These are phyloP conservation scores for Rhamphomyia laevipes DNA, from an alignment of 2,888 invertebrate genomes.

Conservation along the genomic window DNA sequence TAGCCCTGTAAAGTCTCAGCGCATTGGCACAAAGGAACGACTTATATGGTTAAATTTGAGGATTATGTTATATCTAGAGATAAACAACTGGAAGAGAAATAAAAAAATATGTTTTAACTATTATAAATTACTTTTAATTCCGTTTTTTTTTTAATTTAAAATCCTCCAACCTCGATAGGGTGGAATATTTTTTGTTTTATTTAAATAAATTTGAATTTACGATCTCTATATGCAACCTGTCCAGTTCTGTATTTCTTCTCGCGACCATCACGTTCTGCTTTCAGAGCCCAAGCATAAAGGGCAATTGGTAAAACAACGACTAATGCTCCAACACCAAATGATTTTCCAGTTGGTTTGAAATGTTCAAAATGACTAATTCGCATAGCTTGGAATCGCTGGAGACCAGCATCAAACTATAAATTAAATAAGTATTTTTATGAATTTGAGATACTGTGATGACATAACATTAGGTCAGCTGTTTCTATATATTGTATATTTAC, in stretches of 20 bases:
- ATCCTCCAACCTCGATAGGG: no score
- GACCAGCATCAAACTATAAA: conserved; percentile 69
- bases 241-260: conserved; percentile 55
- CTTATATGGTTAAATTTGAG: conserved; percentile 97
- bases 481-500: conserved; percentile 29
- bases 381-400: conserved; percentile 64
- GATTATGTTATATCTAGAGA: conserved; percentile 83
- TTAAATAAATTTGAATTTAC: conserved; percentile 55
- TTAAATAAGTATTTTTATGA: conserved; percentile 14
- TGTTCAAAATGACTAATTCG: conserved; percentile 50
- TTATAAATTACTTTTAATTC: conserved; percentile 3
- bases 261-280: conserved; percentile 40
- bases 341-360: conserved; percentile 53
- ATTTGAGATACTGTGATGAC: conserved; percentile 4
- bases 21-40: conserved; percentile 99
- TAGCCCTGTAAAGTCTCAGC: conserved; percentile 97
- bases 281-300: conserved; percentile 42
- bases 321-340: conserved; percentile 41
- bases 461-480: conserved; percentile 18
- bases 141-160: not conserved
- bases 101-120: conserved; percentile 24
- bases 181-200: conserved; percentile 9
- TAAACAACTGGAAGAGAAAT: conserved; percentile 82
- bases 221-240: conserved; percentile 62
- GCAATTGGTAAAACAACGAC: conserved; percentile 46